Percentiles rank a stretch among this genome's conserved stretches.
These are phyloP conservation scores for Drosophila prosaltans DNA, from an alignment of 1,140 invertebrate species.

Conservation along the genomic window DNA sequence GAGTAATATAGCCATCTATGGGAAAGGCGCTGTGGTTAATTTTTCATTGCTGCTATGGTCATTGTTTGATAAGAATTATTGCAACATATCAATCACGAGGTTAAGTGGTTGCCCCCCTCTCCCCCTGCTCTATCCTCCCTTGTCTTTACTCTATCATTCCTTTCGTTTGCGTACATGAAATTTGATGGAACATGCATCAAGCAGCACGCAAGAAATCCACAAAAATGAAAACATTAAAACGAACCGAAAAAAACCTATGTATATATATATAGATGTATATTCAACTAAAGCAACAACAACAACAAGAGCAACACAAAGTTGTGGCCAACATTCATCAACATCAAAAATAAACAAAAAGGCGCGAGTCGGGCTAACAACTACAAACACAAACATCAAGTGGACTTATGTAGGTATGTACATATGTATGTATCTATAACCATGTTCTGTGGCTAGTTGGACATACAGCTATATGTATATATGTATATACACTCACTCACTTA, in stretches of 20 bases:
- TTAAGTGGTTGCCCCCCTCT: constrained; percentile 66
- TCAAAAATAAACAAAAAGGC: constrained; percentile 78
- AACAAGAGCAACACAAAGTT: constrained; percentile 58
- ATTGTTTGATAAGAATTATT: constrained; percentile 83
- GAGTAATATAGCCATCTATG: constrained; percentile 43
- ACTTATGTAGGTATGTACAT: constrained; percentile 1
- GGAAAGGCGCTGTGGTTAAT: constrained; percentile 45
- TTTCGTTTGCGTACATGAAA: constrained; percentile 38
- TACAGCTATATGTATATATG: not conserved
- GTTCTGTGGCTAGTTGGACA: constrained; percentile 61
- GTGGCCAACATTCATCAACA: constrained; percentile 79
- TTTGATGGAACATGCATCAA: constrained; percentile 76
- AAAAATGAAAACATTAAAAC: constrained; percentile 73
- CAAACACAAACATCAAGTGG: constrained; percentile 32
- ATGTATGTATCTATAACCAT: constrained; percentile 4
- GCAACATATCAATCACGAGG: constrained; percentile 80
- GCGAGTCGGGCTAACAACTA: constrained; percentile 58
- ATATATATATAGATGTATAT: constrained; percentile 14
- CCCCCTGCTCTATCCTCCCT: constrained; percentile 8
- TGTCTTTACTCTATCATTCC: not conserved
- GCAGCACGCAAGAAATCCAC: constrained; percentile 66
- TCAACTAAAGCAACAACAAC: constrained; percentile 55
- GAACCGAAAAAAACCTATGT: constrained; percentile 39
- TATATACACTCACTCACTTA: not conserved
- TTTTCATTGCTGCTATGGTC: constrained; percentile 52